Evolutionary conservation across 2,797 vertebrate species (phyloP).

Genomic region (Sternarchorhynchus goeldii): DNA sequence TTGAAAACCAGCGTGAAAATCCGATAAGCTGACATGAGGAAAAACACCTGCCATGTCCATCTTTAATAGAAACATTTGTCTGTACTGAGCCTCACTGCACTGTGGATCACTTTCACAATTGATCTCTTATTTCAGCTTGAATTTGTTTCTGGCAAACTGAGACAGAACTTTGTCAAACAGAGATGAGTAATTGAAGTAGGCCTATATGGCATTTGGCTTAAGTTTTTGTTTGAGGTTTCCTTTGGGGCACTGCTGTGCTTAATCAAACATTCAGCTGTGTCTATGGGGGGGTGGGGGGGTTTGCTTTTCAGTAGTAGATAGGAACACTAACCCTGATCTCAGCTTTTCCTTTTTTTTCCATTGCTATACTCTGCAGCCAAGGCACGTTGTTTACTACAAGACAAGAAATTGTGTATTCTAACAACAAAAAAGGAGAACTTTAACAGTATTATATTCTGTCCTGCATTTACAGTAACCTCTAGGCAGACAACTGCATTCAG

Average conservation of each 20-base stretch:
- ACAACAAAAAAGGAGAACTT: not conserved
- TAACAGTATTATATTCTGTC: constrained; percentile 19
- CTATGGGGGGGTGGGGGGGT: not conserved
- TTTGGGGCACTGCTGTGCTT: not conserved
- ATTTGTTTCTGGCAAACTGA: not conserved
- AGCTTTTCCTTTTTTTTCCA: constrained; percentile 37
- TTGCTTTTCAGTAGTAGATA: constrained; percentile 45
- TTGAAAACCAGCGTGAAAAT: not conserved
- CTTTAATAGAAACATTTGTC: constrained; percentile 24
- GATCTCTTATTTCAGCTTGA: not conserved
- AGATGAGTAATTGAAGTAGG: not conserved
- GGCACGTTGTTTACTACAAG: constrained; percentile 2
- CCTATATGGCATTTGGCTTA: not conserved
- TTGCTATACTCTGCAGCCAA: constrained; percentile 23
- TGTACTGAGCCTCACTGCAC: not conserved
- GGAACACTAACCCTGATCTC: constrained; percentile 39
- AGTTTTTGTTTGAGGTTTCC: not conserved
- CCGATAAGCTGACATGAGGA: constrained; percentile 25
- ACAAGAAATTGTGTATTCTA: not conserved
- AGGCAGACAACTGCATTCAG: constrained; percentile 42
- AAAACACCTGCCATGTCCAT: constrained; percentile 31
- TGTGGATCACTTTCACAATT: not conserved
- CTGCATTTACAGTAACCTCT: constrained; percentile 29
- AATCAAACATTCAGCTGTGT: not conserved
- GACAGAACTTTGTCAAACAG: not conserved